Conservation (phyloP, 2,113 vertebrate genomes). For the Hassar affinis region DNA sequence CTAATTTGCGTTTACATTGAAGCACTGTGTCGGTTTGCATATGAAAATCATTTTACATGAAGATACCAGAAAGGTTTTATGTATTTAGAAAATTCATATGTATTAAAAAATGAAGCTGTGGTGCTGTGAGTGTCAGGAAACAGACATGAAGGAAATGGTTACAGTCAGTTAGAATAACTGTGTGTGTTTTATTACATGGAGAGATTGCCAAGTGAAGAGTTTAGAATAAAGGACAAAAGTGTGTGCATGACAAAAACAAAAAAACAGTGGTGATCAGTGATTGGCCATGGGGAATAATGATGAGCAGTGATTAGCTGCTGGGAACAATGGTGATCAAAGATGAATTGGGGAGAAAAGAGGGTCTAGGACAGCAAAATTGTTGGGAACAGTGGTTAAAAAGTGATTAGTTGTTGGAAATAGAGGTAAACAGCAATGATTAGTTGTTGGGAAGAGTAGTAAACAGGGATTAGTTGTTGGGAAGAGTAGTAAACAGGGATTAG, state of each 20-base stretch:
- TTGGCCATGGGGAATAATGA: background rate
- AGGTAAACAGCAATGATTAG: too few relatives aligned
- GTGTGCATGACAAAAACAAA: too few relatives aligned
- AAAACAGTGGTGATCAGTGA: background rate
- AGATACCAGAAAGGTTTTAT: background rate
- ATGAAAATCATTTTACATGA: background rate
- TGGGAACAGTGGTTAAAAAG: too few relatives aligned
- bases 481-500: too few relatives aligned
- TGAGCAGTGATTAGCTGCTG: background rate
- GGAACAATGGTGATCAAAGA: background rate
- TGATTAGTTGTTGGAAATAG: too few relatives aligned
- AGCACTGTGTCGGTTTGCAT: background rate
- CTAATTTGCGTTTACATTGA: conserved; percentile 11
- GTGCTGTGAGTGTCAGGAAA: too few relatives aligned
- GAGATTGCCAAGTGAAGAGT: background rate
- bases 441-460: too few relatives aligned
- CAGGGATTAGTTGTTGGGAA: too few relatives aligned
- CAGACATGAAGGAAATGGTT: background rate
- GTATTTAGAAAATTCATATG: background rate
- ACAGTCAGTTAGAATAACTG: background rate
- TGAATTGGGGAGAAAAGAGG: accelerated
- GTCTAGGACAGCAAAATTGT: too few relatives aligned
- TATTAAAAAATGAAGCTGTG: background rate
- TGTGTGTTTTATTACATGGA: background rate
- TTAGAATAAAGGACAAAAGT: background rate